A percentile compares a stretch with the other conserved stretches of the same genome.
Evolutionary conservation across 2,113 vertebrate species (phyloP).

Genomic region (Semnopithecus entellus): DNA sequence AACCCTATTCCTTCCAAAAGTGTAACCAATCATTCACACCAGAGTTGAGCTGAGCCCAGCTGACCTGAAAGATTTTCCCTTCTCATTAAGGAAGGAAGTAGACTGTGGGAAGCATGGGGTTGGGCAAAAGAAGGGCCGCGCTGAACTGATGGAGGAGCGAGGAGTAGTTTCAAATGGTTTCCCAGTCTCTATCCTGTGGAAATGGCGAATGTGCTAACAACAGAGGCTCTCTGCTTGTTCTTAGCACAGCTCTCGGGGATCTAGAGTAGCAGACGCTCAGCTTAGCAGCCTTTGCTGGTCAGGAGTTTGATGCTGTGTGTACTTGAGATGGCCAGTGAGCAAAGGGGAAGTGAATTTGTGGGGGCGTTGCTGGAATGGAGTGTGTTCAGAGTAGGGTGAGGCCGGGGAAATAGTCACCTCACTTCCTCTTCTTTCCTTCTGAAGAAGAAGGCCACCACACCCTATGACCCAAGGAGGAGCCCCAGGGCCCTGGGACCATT

Average conservation of each 20-base stretch:
- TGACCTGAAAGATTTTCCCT: background rate
- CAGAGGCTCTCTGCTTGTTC: background rate
- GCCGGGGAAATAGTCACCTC: slow-evolving; percentile 48
- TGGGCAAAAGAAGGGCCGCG: background rate
- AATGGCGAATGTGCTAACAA: background rate
- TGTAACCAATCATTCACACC: background rate
- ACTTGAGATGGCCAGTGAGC: background rate
- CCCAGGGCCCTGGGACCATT: background rate
- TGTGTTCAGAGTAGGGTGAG: slow-evolving; percentile 38
- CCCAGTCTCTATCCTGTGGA: background rate
- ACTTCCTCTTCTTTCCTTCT: slow-evolving; percentile 72
- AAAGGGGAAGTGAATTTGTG: slow-evolving; percentile 63
- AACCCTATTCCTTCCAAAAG: background rate
- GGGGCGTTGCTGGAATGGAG: slow-evolving; percentile 22
- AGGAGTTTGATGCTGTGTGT: background rate
- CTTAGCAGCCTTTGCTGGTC: background rate
- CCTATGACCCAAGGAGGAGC: slow-evolving; percentile 22
- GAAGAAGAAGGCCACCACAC: background rate
- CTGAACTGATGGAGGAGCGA: background rate
- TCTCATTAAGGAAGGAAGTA: slow-evolving; percentile 14
- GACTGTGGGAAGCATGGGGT: background rate
- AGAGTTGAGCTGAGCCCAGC: background rate
- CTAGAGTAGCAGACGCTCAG: background rate
- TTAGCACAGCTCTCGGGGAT: background rate
- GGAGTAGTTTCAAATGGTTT: background rate